Base-by-base conservation (phyloP, 2,888 invertebrate species). In the Hypomecis atomaria region DNA sequence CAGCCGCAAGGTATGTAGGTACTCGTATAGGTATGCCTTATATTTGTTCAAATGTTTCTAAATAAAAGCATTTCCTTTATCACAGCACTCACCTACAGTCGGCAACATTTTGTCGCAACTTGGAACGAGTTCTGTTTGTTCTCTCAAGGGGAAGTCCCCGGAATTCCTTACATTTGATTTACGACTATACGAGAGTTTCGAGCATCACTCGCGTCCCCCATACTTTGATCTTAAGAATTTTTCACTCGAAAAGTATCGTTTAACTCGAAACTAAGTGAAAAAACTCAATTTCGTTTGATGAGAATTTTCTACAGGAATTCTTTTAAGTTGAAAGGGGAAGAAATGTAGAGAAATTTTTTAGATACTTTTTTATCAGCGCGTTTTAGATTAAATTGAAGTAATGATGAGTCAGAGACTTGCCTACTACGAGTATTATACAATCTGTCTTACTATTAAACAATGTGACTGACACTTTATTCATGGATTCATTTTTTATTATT, bases 281-380 rank as follows among this genome's bases (percentile, higher is more conserved):
- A 77, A 74, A 74, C 64, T 70, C 73, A 76, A 78, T 82, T 75
- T 79, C 66, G 61, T 67, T 70, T 75, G 70, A 76, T 73, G 71
- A 74, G 71, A 74, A 72, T 70, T 77, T 76, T 71, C 62, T 63
- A 67, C 62, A 62, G 55, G 50, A 67, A 69, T 77, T 79, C 71
- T 72, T 76, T 71, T 67, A 69, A 72, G 67, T 70, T 71, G 59
- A 75, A 78, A 74, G 67, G 63, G 63, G 63, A 71, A 50, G 40
- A 55, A 62, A 66, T 50, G 40, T 59, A 50, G 34, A 34, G 36
- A 42, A 23, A 49, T 52, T 42, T 48, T 57, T 47, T 34, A 5
- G 37, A 34, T 23, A 43, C 43, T 48, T 53, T 33, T 33, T n/a
- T 48, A 48, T 34, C 11, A 13, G 49, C 13, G 5, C 7, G 1